Conservation (phyloP, 2,888 invertebrate genomes). For the Malthinus flaveolus region DNA sequence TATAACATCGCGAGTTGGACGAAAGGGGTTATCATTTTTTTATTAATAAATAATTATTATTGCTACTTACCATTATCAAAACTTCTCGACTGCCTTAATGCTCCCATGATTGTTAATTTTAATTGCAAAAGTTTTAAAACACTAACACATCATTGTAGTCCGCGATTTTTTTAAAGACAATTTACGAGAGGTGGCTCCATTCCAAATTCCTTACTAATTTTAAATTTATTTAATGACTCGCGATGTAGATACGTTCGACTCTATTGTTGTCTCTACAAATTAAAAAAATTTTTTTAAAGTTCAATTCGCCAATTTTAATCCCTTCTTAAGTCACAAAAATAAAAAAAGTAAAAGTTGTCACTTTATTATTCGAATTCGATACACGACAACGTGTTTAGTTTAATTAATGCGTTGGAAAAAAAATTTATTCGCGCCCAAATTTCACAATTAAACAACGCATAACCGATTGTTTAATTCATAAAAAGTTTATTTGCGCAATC, state of each 20-base stretch:
- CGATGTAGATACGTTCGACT: slow-evolving; percentile 3
- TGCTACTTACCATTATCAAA: slow-evolving; percentile 9
- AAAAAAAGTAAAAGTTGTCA: slow-evolving; percentile 2
- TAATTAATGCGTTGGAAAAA: background rate
- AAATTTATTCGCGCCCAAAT: slow-evolving; percentile 1
- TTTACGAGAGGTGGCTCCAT: slow-evolving; percentile 18
- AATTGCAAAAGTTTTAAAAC: background rate
- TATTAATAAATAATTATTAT: no score
- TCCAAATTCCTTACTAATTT: slow-evolving; percentile 21
- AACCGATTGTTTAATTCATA: background rate
- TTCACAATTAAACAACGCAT: background rate
- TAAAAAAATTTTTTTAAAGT: background rate
- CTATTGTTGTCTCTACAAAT: slow-evolving; percentile 11
- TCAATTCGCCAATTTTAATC: background rate
- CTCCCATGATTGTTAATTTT: slow-evolving; percentile 12
- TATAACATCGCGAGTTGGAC: no score
- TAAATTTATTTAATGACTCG: slow-evolving; percentile 12
- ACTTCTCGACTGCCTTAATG: slow-evolving; percentile 19
- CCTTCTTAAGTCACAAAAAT: background rate
- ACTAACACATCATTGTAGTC: slow-evolving; percentile 16
- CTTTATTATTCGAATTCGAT: background rate
- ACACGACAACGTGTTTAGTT: background rate
- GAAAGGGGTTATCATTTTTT: no score
- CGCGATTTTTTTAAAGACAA: slow-evolving; percentile 11
- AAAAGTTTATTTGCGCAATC: slow-evolving; percentile 4